A percentile compares a stretch with the other conserved stretches of the same genome.
Conservation (phyloP, 2,113 vertebrate genomes). For the Brienomyrus brachyistius region DNA sequence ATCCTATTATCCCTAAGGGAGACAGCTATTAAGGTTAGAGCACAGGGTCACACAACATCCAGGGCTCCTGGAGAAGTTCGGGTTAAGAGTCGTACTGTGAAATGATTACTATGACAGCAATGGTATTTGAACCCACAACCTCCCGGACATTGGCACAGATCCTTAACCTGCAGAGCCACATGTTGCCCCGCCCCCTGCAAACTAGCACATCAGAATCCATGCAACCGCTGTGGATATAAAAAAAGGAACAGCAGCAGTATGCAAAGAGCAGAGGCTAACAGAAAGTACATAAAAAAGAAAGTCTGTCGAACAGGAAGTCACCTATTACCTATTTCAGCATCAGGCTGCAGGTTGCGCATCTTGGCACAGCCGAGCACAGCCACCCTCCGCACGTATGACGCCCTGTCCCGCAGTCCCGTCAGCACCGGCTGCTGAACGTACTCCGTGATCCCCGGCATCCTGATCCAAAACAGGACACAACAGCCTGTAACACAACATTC, state of each 20-base stretch:
- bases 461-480: constrained; percentile 34
- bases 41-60: not conserved
- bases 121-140: not conserved
- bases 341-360: constrained; percentile 75
- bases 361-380: constrained; percentile 92
- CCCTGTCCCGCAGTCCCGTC: constrained; percentile 78
- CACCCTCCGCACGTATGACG: constrained; percentile 83
- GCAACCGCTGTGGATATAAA: not conserved
- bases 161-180: not conserved
- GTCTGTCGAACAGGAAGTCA: not conserved
- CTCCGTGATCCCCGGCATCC: constrained; percentile 82
- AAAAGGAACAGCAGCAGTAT: not conserved
- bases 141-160: not conserved
- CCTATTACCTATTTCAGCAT: constrained; percentile 66
- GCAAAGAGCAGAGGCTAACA: not conserved
- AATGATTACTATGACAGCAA: not conserved
- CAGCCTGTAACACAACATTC: not conserved
- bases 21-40: not conserved
- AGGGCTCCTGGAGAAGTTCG: not conserved
- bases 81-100: not conserved
- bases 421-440: constrained; percentile 85
- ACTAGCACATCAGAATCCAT: not conserved
- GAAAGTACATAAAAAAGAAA: not conserved
- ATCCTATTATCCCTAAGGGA: not conserved
- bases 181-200: not conserved